Evolutionary conservation across 2,797 vertebrate species (phyloP).

Genomic region (Merluccius polli): DNA sequence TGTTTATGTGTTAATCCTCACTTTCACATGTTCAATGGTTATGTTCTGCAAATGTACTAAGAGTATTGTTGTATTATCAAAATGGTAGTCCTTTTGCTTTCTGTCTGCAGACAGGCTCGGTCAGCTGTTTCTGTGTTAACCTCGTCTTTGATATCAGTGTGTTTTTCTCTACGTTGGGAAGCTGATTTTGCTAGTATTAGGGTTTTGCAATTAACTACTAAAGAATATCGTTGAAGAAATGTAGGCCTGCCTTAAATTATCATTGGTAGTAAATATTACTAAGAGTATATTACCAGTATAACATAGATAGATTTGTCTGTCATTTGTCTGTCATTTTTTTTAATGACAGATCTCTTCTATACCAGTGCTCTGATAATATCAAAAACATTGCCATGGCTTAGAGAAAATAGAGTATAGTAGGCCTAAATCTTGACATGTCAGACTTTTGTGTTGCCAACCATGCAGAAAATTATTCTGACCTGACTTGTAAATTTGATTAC

Average conservation of each 20-base stretch:
- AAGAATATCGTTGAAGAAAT: conserved; percentile 22
- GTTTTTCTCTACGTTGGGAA: conserved; percentile 53
- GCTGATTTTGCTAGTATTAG: conserved; percentile 39
- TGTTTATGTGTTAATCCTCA: conserved; percentile 58
- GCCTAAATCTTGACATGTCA: not conserved
- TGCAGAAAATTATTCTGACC: not conserved
- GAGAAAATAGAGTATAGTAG: not conserved
- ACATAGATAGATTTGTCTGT: too few relatives aligned
- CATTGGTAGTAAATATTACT: not conserved
- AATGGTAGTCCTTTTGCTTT: conserved; percentile 62
- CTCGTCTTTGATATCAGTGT: conserved; percentile 62
- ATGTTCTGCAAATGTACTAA: conserved; percentile 63
- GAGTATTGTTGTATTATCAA: conserved; percentile 58
- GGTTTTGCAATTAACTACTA: conserved; percentile 2
- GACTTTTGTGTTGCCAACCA: not conserved
- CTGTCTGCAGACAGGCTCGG: conserved; percentile 58
- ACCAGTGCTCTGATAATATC: not conserved
- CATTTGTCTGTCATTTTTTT: too few relatives aligned
- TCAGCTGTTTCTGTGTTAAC: conserved; percentile 60
- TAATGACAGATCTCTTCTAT: not conserved
- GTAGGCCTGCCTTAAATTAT: not conserved
- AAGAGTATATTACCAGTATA: not conserved
- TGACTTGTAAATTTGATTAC: not conserved
- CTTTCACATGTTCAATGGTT: conserved; percentile 58
- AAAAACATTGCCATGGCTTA: not conserved